Evolutionary conservation across 1,140 invertebrate genomes (phyloP), one percentile per base, ranked within the genome.

Genomic region (Dendrolimus punctatus): DNA sequence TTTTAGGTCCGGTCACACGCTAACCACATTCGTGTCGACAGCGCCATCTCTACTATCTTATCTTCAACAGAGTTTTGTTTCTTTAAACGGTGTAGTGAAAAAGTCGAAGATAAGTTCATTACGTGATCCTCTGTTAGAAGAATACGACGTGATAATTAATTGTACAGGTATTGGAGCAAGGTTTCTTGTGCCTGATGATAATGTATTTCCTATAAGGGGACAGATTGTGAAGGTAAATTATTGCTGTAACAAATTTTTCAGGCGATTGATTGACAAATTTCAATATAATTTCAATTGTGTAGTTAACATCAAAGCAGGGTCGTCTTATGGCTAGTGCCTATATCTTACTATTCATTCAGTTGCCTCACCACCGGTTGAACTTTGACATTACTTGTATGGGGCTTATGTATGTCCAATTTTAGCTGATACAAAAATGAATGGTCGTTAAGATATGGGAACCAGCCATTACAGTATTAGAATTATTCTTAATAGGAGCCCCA

Each of bases 91-190:
- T 2, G 68, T 77, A 44, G 57, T 92, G 6, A 44, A 86, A 5
- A 72, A 78, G 10, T 77, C 76, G 52, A 89, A 87, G 54, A 73
- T 94, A 8, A 63, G 70, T 2, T 79, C 87, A 39, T 76, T 94
- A 3, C 61, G 87, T 6, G 86, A 91, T 55, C 68, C 91, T 0
- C 60, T 76, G 2, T 55, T 82, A 0, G 67, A 85, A 2, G 80
- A 71, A 0, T 94, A 88, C 68, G 90, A 94, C 73, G 85, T 93
- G 2, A 82, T 95, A 39, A 87, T 95, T 37, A 95, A 95, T 73
- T 95, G 94, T 65, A 89, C 90, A 36, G 94, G 94, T 1, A 71
- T 95, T 0, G 89, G 88, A 6, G 89, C 93, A 5, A 76, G 78
- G 53, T 38, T 84, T 4, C 73, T 94, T 5, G 87, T 90, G 3